phyloP scores from a whole-genome alignment of 2,797 vertebrate species.

The Nannoperca obscura region DNA sequence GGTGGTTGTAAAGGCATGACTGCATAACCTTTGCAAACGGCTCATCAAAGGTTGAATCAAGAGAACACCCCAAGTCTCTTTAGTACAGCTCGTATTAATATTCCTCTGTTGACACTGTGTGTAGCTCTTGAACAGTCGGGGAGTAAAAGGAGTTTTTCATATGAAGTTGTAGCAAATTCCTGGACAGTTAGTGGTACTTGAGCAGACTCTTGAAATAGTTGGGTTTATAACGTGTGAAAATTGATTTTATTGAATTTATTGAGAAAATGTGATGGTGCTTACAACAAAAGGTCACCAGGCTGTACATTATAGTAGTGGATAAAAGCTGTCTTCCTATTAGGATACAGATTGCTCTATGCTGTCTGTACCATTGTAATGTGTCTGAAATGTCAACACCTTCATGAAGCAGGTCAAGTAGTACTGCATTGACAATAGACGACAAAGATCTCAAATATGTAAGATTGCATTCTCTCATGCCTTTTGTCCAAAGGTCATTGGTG shows the following conservation, averaged over 20 bases:
- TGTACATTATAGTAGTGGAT: not conserved
- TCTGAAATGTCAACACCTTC: conserved; percentile 35
- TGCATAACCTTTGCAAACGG: conserved; percentile 58
- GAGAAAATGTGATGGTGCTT: not conserved
- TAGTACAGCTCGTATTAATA: conserved; percentile 37
- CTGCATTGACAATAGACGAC: conserved; percentile 5
- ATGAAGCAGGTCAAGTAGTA: conserved; percentile 4
- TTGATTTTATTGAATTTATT: not conserved
- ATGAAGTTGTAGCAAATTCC: conserved; percentile 10
- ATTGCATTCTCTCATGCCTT: conserved; percentile 3
- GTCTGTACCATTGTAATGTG: conserved; percentile 5
- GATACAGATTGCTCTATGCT: not conserved
- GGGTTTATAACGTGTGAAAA: not conserved
- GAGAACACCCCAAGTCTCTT: conserved; percentile 37
- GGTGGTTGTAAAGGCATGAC: conserved; percentile 47
- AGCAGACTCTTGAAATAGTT: not conserved
- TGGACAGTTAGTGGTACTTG: not conserved
- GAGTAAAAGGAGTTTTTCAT: conserved; percentile 21
- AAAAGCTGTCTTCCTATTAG: conserved; percentile 29
- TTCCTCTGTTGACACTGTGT: conserved; percentile 39
- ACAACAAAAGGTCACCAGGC: conserved; percentile 10
- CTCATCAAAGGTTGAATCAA: conserved; percentile 62
- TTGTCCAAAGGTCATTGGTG: conserved; percentile 16
- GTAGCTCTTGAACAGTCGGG: conserved; percentile 14
- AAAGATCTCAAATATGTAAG: conserved; percentile 6